These are phyloP conservation scores for Dendrocopos noguchii DNA, from an alignment of 2,113 vertebrate species.

Conservation along the genomic window DNA sequence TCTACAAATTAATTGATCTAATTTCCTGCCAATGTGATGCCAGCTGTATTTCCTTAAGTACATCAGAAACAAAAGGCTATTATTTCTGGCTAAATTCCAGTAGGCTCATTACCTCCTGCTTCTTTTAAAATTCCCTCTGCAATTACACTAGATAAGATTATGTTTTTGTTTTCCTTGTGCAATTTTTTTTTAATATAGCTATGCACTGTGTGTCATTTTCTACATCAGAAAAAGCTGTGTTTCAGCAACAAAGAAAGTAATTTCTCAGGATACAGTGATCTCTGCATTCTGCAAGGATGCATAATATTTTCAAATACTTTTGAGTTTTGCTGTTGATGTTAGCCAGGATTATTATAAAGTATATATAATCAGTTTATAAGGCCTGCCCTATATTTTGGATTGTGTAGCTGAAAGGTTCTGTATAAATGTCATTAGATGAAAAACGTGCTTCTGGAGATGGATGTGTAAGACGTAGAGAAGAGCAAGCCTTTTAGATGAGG, in stretches of 20 bases:
- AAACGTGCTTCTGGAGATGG: neutral
- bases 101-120: conserved; percentile 38
- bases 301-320: neutral
- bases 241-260: neutral
- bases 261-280: neutral
- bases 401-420: neutral
- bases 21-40: conserved; percentile 63
- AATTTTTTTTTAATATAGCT: neutral
- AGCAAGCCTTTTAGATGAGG: neutral
- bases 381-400: neutral
- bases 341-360: neutral
- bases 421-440: neutral
- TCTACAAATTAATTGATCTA: conserved; percentile 67
- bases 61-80: conserved; percentile 59
- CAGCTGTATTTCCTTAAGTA: conserved; percentile 54
- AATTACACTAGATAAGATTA: neutral
- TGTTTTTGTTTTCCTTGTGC: neutral
- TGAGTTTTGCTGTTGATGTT: neutral
- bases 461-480: neutral
- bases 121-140: conserved; percentile 47
- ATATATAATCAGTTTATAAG: neutral
- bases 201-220: neutral
- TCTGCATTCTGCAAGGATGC: neutral
- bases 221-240: neutral
- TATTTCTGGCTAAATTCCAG: conserved; percentile 58